phyloP scores from a whole-genome alignment of 2,113 vertebrate genomes.

The Eulemur rufifrons region DNA sequence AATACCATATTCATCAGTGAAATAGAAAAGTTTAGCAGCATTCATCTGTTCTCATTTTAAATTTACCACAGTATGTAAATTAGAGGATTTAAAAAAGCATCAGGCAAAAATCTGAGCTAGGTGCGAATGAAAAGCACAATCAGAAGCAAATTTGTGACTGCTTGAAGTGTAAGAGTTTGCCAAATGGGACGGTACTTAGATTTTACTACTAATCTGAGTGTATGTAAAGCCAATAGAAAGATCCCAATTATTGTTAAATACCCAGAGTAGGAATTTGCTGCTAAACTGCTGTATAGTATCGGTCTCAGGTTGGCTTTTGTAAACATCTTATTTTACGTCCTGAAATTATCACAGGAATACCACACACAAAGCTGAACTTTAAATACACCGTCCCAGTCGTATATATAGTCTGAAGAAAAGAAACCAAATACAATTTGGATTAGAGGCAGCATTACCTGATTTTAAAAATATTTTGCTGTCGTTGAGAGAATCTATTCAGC shows the following conservation, averaged over 20 bases:
- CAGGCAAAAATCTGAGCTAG: constrained; percentile 76
- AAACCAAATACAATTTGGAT: background rate
- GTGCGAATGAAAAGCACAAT: constrained; percentile 75
- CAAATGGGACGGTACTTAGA: constrained; percentile 77
- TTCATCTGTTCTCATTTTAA: constrained; percentile 82
- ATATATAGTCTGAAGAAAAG: constrained; percentile 49
- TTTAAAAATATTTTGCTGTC: constrained; percentile 11
- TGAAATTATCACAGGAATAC: constrained; percentile 69
- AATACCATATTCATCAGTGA: constrained; percentile 76
- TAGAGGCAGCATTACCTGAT: constrained; percentile 39
- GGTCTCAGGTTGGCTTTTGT: constrained; percentile 68
- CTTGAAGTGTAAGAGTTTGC: constrained; percentile 72
- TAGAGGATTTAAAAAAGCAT: constrained; percentile 77
- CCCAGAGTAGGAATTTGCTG: constrained; percentile 74
- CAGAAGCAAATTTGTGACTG: constrained; percentile 73
- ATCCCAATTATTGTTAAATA: constrained; percentile 81
- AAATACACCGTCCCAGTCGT: constrained; percentile 53
- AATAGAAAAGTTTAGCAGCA: constrained; percentile 74
- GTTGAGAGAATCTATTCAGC: background rate
- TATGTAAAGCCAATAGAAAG: constrained; percentile 73
- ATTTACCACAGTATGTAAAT: constrained; percentile 75
- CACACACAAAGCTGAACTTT: constrained; percentile 67
- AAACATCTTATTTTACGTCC: constrained; percentile 72
- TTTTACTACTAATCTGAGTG: constrained; percentile 80
- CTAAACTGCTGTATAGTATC: constrained; percentile 63